Percentiles rank a stretch among this genome's conserved stretches.
Conservation (phyloP, 1,140 invertebrate species). For the Druon quercuslanigerum region DNA sequence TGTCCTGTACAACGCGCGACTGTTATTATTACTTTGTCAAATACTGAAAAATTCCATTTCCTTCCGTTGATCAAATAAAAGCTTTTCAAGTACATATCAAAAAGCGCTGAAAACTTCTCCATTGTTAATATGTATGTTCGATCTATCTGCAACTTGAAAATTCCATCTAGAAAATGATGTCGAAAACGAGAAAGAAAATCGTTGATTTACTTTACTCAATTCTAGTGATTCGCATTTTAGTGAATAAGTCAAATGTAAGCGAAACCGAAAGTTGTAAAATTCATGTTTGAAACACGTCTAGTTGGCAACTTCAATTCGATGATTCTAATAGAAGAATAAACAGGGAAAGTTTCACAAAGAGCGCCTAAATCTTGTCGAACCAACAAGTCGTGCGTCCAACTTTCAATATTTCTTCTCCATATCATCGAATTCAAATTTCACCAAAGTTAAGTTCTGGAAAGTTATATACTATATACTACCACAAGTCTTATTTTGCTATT, state of each 20-base stretch:
- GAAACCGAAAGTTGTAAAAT: conserved; percentile 40
- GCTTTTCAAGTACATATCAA: conserved; percentile 7
- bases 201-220: conserved; percentile 29
- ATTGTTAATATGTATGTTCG: conserved; percentile 1
- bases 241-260: conserved; percentile 39
- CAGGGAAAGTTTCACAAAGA: conserved; percentile 57
- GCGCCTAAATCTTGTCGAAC: conserved; percentile 56
- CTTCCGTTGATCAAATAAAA: conserved; percentile 4
- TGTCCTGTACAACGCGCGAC: not conserved
- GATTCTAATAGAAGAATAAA: conserved; percentile 69
- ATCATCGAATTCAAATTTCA: conserved; percentile 44
- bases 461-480: not conserved
- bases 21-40: conserved; percentile 19
- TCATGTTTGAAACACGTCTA: conserved; percentile 53
- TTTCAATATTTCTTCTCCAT: conserved; percentile 21
- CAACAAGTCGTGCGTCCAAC: conserved; percentile 34
- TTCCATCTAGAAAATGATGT: not conserved
- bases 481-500: not conserved
- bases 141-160: conserved; percentile 15
- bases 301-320: conserved; percentile 45
- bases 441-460: conserved; percentile 29
- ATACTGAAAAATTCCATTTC: conserved; percentile 8
- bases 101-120: not conserved
- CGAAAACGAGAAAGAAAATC: too few species aligned
- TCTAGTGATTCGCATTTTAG: conserved; percentile 33